Base-by-base conservation (phyloP, 2,888 invertebrate species). In the Melinopterus prodromus region DNA sequence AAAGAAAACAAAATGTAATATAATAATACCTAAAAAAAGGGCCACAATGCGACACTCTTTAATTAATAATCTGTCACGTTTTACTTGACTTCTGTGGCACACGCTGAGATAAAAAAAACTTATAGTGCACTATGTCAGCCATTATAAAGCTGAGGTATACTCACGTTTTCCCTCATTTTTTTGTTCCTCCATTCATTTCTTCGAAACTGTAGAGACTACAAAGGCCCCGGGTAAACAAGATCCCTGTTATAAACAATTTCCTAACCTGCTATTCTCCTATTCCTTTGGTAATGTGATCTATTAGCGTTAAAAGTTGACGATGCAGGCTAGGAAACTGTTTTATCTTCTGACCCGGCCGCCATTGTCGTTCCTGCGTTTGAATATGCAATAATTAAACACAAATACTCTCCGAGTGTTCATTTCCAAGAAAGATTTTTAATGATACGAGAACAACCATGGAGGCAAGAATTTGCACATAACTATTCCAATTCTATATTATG, bases 381-480 rank as follows among this genome's bases (percentile, higher is more conserved):
- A 53, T 12, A 53, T 53, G 53, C 53, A 53, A 53, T 53, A 53
- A 53, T 53, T 53, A 53, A 9, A 53, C 53, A 53, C 53, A 53
- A 53, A 53, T 53, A 53, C 53, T 53, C 53, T 53, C 53, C 53
- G 53, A 53, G 7, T 53, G 12, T 53, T 53, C 7, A 7, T 53
- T 53, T 53, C 53, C 53, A 53, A 53, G 12, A 12, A 36, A 74
- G 74, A 37, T 36, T 74, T 74, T 36, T 37, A 37, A 76, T 14
- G 76, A 71, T 78, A 81, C 26, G 26, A 26, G 26, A 26, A 26
- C 78, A 83, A 81, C 81, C 82, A 83, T 83, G 81, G 80, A 80
- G 78, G 80, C 82, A 82, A 81, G 82, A 83, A 82, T 84, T 87
- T 87, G 88, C 88, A 88, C 88, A 87, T 87, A 87, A 87, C 87